Percentiles rank a stretch among this genome's conserved stretches.
Evolutionary conservation across 2,888 invertebrate species (phyloP).

Genomic region (Frankliniella fusca): DNA sequence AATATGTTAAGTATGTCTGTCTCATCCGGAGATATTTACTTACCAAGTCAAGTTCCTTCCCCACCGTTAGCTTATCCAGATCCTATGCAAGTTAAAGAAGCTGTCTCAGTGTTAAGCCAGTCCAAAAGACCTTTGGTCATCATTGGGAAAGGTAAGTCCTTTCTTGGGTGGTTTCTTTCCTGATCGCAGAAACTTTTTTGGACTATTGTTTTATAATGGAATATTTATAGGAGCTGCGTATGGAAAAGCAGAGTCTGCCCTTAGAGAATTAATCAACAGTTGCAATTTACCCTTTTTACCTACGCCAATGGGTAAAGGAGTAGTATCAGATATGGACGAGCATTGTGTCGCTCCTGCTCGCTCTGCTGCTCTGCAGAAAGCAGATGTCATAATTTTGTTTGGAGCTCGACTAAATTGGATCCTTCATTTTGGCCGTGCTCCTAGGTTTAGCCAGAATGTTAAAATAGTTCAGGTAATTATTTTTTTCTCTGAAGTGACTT

Average conservation of each 20-base stretch:
- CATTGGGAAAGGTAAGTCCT: constrained; percentile 68
- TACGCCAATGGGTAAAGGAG: constrained; percentile 84
- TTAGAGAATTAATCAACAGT: constrained; percentile 64
- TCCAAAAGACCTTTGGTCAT: constrained; percentile 84
- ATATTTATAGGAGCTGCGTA: constrained; percentile 69
- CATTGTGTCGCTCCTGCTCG: constrained; percentile 81
- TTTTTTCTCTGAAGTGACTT: too few relatives aligned
- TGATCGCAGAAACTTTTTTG: background rate
- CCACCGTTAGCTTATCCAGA: constrained; percentile 68
- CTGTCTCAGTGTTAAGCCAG: constrained; percentile 61
- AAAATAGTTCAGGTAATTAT: constrained; percentile 76
- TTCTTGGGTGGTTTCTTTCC: background rate
- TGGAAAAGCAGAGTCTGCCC: constrained; percentile 66
- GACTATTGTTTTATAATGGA: background rate
- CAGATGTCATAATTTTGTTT: constrained; percentile 81
- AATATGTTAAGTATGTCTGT: constrained; percentile 63
- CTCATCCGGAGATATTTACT: constrained; percentile 43
- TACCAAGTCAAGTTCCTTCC: constrained; percentile 49
- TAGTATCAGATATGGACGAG: constrained; percentile 45
- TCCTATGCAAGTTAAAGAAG: constrained; percentile 61
- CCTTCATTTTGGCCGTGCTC: constrained; percentile 88
- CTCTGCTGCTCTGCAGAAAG: constrained; percentile 77
- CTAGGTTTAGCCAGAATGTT: constrained; percentile 74
- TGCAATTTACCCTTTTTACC: constrained; percentile 84
- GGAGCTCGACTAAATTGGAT: constrained; percentile 98